Conservation (phyloP, 2,113 vertebrate genomes). For the Fregata magnificens region DNA sequence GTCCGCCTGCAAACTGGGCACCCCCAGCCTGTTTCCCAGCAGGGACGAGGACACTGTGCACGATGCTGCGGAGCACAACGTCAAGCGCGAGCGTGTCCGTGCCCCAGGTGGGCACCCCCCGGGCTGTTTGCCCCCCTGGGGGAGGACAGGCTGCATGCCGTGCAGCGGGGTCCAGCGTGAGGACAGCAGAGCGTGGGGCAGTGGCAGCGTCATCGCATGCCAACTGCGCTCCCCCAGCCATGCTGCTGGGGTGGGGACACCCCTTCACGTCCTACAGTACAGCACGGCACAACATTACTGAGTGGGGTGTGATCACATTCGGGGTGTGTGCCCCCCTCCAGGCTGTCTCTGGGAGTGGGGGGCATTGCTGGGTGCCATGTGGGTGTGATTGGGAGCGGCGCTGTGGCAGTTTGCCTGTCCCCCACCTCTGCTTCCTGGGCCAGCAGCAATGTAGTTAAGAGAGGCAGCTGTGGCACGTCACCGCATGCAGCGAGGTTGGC, state of each 20-base stretch:
- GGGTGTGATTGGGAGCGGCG: neutral
- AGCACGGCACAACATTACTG: rapidly evolving
- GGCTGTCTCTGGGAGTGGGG: neutral
- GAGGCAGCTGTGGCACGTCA: neutral
- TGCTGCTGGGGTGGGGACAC: neutral
- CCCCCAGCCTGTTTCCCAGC: too few species aligned
- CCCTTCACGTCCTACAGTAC: neutral
- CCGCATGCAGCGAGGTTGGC: rapidly evolving
- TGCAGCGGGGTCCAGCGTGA: neutral
- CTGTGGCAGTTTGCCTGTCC: neutral
- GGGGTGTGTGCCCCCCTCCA: rapidly evolving
- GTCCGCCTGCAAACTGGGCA: too few species aligned
- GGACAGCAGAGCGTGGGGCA: neutral
- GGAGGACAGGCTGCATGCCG: neutral
- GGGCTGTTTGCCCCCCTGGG: neutral
- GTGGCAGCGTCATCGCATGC: neutral
- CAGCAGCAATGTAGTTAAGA: neutral
- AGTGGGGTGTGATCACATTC: rapidly evolving
- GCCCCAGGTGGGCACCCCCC: too few species aligned
- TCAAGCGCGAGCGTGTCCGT: neutral
- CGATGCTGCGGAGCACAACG: neutral
- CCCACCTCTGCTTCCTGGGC: neutral
- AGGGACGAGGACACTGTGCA: rapidly evolving
- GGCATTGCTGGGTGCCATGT: rapidly evolving
- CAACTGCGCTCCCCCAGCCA: neutral